Evolutionary conservation across 2,113 vertebrate genomes (phyloP).

Genomic region (Aegotheles bennettii): DNA sequence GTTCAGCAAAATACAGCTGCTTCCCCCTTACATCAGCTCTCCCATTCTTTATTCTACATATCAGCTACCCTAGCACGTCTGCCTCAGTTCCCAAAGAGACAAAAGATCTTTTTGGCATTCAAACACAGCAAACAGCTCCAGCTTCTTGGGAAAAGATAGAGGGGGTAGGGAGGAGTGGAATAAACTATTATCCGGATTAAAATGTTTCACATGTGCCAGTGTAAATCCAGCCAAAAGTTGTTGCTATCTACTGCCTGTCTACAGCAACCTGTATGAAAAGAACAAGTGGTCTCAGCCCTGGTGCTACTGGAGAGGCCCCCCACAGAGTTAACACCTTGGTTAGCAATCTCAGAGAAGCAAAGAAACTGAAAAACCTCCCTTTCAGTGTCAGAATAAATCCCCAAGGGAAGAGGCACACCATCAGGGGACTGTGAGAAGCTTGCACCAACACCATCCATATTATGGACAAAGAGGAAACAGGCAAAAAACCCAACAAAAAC

Average conservation of each 20-base stretch:
- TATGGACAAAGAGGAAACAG: neutral
- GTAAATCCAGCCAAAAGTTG: neutral
- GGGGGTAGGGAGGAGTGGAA: constrained; percentile 11
- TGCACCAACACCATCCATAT: neutral
- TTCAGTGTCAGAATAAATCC: neutral
- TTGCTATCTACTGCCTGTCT: neutral
- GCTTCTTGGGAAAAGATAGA: constrained; percentile 27
- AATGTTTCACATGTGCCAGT: neutral
- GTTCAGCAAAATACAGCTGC: constrained; percentile 48
- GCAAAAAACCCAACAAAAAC: fast-evolving
- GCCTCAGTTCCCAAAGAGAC: constrained; percentile 62
- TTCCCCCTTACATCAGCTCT: constrained; percentile 46
- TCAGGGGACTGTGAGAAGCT: neutral
- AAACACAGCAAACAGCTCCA: constrained; percentile 45
- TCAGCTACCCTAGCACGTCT: constrained; percentile 68
- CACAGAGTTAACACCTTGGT: neutral
- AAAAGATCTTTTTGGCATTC: constrained; percentile 66
- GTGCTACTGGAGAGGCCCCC: neutral
- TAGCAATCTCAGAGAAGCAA: neutral
- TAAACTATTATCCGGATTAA: neutral
- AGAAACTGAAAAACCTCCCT: neutral
- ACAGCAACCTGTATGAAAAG: neutral
- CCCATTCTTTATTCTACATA: constrained; percentile 37
- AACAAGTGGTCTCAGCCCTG: neutral
- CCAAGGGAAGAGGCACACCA: neutral